Conservation (phyloP, 2,113 vertebrate species). For the Pedionomus torquatus region DNA sequence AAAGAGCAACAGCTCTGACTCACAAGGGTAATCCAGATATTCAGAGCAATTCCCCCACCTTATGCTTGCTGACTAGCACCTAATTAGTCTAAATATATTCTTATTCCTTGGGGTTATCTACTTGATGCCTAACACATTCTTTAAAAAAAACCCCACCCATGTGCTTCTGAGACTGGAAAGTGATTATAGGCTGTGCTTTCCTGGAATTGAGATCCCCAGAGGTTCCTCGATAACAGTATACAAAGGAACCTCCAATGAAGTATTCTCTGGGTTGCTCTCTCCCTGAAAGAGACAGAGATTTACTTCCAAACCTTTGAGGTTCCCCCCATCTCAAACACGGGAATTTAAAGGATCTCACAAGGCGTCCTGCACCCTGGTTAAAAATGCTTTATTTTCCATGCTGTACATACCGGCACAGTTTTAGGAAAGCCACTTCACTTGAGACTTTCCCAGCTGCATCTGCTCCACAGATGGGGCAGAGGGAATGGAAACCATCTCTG, state of each 20-base stretch:
- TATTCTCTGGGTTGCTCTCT: neutral
- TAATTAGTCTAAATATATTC: slow-evolving; percentile 12
- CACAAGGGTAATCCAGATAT: neutral
- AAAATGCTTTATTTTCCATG: neutral
- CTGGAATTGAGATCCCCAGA: neutral
- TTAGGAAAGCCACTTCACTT: neutral
- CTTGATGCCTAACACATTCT: neutral
- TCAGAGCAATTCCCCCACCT: neutral
- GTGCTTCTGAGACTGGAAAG: neutral
- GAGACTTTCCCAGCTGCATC: neutral
- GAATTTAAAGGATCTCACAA: neutral
- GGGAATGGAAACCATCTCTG: neutral
- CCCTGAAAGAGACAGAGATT: neutral
- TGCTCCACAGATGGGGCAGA: neutral
- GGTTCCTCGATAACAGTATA: neutral
- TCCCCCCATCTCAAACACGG: neutral
- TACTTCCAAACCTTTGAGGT: neutral
- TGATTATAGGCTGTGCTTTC: neutral
- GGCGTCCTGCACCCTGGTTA: neutral
- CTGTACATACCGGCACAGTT: neutral
- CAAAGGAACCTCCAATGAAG: neutral
- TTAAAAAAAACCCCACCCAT: neutral
- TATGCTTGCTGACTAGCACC: neutral
- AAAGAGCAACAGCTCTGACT: neutral
- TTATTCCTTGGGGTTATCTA: neutral